Evolutionary conservation across 2,888 invertebrate species (phyloP).

Genomic region (Aelia acuminata): DNA sequence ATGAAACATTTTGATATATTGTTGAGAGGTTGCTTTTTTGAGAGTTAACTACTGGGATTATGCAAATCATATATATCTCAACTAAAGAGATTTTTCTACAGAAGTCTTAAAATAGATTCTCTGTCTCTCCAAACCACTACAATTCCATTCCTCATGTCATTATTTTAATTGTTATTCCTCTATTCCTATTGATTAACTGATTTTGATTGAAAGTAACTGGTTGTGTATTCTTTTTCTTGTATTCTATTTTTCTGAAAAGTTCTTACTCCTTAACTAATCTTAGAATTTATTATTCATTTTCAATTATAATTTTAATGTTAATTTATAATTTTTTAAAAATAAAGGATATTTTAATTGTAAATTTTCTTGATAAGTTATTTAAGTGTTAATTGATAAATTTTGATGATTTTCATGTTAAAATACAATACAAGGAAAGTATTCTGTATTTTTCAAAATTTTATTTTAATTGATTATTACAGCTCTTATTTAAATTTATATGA

Average conservation of each 20-base stretch:
- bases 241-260: not conserved
- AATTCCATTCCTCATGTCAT: not conserved
- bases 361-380: too few relatives aligned
- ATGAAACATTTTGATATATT: not conserved
- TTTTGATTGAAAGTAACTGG: not conserved
- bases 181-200: not conserved
- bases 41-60: not conserved
- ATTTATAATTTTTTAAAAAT: too few relatives aligned
- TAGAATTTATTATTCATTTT: not conserved
- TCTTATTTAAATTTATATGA: not conserved
- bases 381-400: not conserved
- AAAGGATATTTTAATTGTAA: too few relatives aligned
- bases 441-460: not conserved
- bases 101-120: constrained; percentile 30
- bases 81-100: constrained; percentile 27
- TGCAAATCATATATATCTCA: not conserved
- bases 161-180: not conserved
- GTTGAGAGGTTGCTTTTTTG: not conserved
- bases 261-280: not conserved
- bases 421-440: not conserved
- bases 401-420: not conserved
- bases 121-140: constrained; percentile 8
- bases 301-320: not conserved
- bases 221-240: not conserved
- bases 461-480: not conserved